Evolutionary conservation across 2,888 invertebrate genomes (phyloP), one percentile per base, ranked within the genome.

Genomic region (Sinelater perroti): DNA sequence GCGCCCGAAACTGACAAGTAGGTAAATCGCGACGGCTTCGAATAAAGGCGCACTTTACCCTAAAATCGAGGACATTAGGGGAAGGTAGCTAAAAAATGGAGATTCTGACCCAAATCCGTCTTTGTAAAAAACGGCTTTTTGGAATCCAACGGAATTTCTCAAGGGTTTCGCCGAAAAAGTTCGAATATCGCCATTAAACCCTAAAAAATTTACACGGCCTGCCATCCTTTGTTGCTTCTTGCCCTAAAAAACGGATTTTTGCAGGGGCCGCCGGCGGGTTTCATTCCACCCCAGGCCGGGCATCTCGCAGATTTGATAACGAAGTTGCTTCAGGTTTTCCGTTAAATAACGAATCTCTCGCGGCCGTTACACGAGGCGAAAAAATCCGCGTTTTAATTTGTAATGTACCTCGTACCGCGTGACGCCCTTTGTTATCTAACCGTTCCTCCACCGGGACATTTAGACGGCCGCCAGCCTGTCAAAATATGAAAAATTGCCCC

Each of bases 71-170:
- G 54, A 67, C 63, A 68, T 67, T 68, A 60, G 70, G 70, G 72
- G 69, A 67, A 66, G 72, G 68, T 65, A 65, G n/a, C 67, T 64
- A 59, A 59, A 59, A 60, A 57, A 53, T 42, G 30, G 45, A 45
- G 51, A 65, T 62, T 68, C 68, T 70, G 71, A 71, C 72, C 72
- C 67, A 69, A 71, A 72, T 70, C 64, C 62, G 58, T 36, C 52
- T 57, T 65, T 65, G 30, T 72, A 73, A 74, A 74, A 73, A 67
- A 61, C 55, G 56, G 58, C 59, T 66, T 70, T 70, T 67, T 65
- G 63, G 57, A 67, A 66, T 62, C 60, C 70, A 75, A 74, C 75
- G 73, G 74, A 71, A 71, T 75, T 75, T 73, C 73, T 73, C 72
- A 74, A 71, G 70, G 72, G 67, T 70, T 58, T 68, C 64, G 63